Evolutionary conservation across 2,113 vertebrate species (phyloP).

Genomic region (Ophthalmolycus amberensis): DNA sequence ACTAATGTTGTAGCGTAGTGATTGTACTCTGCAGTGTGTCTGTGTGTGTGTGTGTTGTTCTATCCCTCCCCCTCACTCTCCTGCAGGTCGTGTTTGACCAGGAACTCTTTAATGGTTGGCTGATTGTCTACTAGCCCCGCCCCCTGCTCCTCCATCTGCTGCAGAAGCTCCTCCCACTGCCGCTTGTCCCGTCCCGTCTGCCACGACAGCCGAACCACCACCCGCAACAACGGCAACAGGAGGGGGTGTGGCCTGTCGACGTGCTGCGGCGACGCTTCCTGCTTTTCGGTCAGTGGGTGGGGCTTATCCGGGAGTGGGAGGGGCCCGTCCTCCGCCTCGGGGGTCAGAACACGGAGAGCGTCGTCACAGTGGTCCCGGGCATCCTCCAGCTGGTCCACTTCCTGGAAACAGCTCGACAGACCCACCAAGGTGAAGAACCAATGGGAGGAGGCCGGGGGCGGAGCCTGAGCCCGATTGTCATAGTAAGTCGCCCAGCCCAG

Average conservation of each 20-base stretch:
- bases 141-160: conserved; percentile 84
- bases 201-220: conserved; percentile 91
- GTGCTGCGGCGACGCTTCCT: conserved; percentile 16
- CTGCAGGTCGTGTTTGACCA: conserved; percentile 88
- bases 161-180: conserved; percentile 87
- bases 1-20: neutral
- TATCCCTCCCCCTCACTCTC: conserved; percentile 68
- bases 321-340: conserved; percentile 57
- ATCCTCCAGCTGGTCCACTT: conserved; percentile 87
- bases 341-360: conserved; percentile 83
- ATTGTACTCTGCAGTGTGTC: conserved; percentile 16
- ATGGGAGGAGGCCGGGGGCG: conserved; percentile 68
- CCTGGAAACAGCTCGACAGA: conserved; percentile 90
- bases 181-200: conserved; percentile 92
- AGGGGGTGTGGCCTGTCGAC: conserved; percentile 85
- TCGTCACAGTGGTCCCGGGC: conserved; percentile 89
- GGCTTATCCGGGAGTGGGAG: conserved; percentile 1
- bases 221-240: conserved; percentile 88
- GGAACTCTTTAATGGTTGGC: conserved; percentile 88
- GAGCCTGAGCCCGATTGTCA: conserved; percentile 55
- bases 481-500: conserved; percentile 79
- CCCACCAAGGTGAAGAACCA: conserved; percentile 90
- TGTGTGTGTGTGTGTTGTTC: conserved; percentile 19
- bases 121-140: conserved; percentile 81
- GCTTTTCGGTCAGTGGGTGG: neutral